A percentile compares a stretch with the other conserved stretches of the same genome.
phyloP scores from a whole-genome alignment of 1,140 invertebrate species.

The Drusus annulatus region DNA sequence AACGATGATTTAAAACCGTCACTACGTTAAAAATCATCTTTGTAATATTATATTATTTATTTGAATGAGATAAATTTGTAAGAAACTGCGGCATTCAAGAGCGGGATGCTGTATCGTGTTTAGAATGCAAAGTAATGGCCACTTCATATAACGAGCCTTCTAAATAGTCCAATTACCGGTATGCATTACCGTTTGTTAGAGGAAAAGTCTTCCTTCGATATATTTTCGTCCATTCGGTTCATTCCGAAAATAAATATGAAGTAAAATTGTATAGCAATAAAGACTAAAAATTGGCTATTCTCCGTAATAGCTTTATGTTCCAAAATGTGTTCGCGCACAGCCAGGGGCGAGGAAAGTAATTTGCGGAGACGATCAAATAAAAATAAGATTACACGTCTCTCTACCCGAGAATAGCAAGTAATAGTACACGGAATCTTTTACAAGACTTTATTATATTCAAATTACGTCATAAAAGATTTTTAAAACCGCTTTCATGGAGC shows the following conservation, averaged over 20 bases:
- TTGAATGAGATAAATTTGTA: not conserved
- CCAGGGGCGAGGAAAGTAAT: conserved; percentile 48
- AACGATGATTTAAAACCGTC: too few species aligned
- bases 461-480: conserved; percentile 36
- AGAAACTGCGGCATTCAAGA: not conserved
- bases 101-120: not conserved
- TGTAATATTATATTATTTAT: too few species aligned
- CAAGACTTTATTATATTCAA: conserved; percentile 36
- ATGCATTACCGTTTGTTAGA: not conserved
- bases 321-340: conserved; percentile 46
- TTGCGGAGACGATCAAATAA: conserved; percentile 55
- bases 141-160: conserved; percentile 3
- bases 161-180: conserved; percentile 10
- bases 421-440: conserved; percentile 2
- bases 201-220: not conserved
- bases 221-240: not conserved
- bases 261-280: conserved; percentile 44
- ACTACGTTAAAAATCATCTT: too few species aligned
- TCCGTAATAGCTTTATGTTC: conserved; percentile 54
- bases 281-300: conserved; percentile 54
- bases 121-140: not conserved
- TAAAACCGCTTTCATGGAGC: not conserved
- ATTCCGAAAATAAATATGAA: conserved; percentile 14
- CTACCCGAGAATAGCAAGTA: conserved; percentile 2
- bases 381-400: conserved; percentile 51